Evolutionary conservation across 2,888 invertebrate genomes (phyloP).

Genomic region (Molorchus minor): DNA sequence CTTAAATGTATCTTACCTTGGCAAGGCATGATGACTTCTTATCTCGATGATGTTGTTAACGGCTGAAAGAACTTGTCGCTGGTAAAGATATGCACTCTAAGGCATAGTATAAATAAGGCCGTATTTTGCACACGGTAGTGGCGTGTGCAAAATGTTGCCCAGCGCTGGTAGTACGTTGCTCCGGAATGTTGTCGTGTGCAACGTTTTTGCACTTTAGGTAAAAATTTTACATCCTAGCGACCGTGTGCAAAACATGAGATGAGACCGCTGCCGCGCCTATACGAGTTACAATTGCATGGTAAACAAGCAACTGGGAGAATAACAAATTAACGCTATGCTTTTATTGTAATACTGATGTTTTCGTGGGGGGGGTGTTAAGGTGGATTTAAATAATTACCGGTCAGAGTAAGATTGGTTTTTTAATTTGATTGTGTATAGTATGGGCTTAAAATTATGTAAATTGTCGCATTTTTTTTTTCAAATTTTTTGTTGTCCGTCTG

Average conservation of each 20-base stretch:
- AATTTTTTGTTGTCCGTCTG: too few species aligned
- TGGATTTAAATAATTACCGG: too few species aligned
- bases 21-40: constrained; percentile 6
- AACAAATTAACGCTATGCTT: not conserved
- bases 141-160: constrained; percentile 2
- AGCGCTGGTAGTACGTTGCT: not conserved
- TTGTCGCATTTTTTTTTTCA: too few species aligned
- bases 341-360: too few species aligned
- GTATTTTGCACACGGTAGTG: constrained; percentile 1
- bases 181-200: not conserved
- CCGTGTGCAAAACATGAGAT: constrained; percentile 7
- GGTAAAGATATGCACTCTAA: not conserved
- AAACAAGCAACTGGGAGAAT: too few species aligned
- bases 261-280: not conserved
- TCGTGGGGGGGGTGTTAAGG: too few species aligned
- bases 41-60: not conserved
- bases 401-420: too few species aligned
- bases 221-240: too few species aligned
- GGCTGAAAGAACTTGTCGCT: not conserved
- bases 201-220: too few species aligned
- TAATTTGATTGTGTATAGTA: too few species aligned
- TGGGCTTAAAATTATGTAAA: too few species aligned
- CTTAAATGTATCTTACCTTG: constrained; percentile 7
- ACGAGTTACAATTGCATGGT: not conserved
- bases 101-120: not conserved